Base-by-base conservation (phyloP, 92 coral and sea anemone species). In the Paragorgia papillata region DNA sequence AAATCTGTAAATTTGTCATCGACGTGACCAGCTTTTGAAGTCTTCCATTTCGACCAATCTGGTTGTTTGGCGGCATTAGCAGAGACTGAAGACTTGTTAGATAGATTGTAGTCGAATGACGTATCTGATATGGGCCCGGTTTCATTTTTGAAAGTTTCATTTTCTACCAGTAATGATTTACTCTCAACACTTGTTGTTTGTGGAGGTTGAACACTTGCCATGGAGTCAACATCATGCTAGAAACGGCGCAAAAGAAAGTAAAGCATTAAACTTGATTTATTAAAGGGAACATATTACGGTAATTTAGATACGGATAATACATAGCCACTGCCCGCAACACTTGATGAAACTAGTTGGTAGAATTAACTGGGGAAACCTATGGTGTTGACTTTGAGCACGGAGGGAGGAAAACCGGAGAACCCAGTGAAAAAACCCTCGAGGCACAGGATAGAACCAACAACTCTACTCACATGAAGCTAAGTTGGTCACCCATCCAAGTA, bases 1-100 rank as follows among this genome's bases (percentile, higher is more conserved):
- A 86, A 88, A 68, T 85, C 89, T 8, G 85, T 70, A 73, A 88
- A 89, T 66, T 90, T 83, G 71, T 77, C 59, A 59, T 71, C 78
- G 14, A 71, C 54, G 17, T 71, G 62, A 35, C 31, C 78, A 30
- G 78, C 78, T 31, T 71, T 71, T 2, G 78, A 17, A n/a, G 78
- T 71, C 26, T 51, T 71, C 78, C 78, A 71, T 34, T 54, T 71
- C n/a, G 78, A 53, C 78, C 78, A 71, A n/a, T 71, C 78, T 17
- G 78, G 78, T 12, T 71, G 78, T 22, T 71, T 71, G 10, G 54
- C 64, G 2, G 78, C 78, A 55, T 71, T 55, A 10, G 54, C 51
- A 32, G 35, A 8, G 0, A 29, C 48, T 30, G 64, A 28, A 18
- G 62, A 58, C 19, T 71, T 34, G 3, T 28, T 28, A 2, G 62